Evolutionary conservation across 2,888 invertebrate genomes (phyloP).

Genomic region (Drosophila monieri): DNA sequence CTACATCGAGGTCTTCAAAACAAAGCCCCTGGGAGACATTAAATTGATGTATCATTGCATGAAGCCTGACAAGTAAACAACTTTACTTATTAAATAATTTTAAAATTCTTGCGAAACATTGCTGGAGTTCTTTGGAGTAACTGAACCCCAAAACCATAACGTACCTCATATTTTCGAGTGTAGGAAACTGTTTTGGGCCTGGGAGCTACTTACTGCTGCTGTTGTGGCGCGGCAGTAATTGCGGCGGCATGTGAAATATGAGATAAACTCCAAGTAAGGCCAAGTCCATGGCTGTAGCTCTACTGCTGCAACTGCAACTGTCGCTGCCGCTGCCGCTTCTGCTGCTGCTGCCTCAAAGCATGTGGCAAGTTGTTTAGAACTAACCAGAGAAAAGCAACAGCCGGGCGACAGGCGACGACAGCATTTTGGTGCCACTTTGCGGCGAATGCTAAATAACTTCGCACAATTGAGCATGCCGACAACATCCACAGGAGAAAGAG

Average conservation of each 20-base stretch:
- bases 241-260: constrained; percentile 80
- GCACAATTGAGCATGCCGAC: constrained; percentile 79
- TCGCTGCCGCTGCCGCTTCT: no score
- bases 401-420: constrained; percentile 63
- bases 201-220: constrained; percentile 65
- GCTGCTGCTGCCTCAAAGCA: constrained; percentile 57
- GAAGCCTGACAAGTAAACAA: background rate
- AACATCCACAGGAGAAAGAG: constrained; percentile 18
- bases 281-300: constrained; percentile 23
- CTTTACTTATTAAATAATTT: background rate
- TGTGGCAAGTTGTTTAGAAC: constrained; percentile 79
- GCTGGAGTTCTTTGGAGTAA: background rate
- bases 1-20: background rate
- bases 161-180: background rate
- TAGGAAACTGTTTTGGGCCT: constrained; percentile 31
- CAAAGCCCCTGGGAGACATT: background rate
- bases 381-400: constrained; percentile 47
- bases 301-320: constrained; percentile 11
- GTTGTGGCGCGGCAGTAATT: constrained; percentile 66
- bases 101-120: background rate
- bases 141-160: background rate
- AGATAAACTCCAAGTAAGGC: constrained; percentile 80
- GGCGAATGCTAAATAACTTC: constrained; percentile 79
- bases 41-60: background rate
- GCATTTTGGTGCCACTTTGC: constrained; percentile 79